Evolutionary conservation across 2,113 vertebrate species (phyloP).

Genomic region (Catharus fuscescens): DNA sequence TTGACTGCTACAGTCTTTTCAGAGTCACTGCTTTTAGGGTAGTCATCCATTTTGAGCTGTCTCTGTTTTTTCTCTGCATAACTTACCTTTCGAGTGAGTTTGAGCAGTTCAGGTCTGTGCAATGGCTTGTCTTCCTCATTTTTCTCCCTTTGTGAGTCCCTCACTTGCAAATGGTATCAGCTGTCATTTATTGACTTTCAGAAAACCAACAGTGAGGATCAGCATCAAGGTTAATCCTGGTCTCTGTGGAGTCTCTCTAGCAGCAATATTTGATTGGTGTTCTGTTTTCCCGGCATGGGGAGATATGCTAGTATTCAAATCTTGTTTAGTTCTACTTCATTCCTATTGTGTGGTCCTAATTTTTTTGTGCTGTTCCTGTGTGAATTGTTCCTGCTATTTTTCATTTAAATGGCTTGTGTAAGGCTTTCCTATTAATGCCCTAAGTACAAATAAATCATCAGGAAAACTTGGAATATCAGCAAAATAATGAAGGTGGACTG

Average conservation of each 20-base stretch:
- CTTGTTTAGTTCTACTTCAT: not conserved
- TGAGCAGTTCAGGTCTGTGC: not conserved
- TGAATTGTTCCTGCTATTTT: constrained; percentile 41
- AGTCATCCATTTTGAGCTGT: not conserved
- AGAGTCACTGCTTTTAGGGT: not conserved
- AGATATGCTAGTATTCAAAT: not conserved
- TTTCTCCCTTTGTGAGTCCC: not conserved
- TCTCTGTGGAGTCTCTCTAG: not conserved
- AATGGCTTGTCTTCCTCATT: not conserved
- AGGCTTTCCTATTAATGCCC: constrained; percentile 27
- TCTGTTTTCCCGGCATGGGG: not conserved
- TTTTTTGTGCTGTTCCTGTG: constrained; percentile 8
- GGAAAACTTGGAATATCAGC: constrained; percentile 13
- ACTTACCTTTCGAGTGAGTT: not conserved
- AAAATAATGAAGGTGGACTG: not conserved
- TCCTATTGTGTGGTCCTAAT: not conserved
- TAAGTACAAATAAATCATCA: constrained; percentile 16
- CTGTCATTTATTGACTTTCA: not conserved
- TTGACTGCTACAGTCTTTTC: not conserved
- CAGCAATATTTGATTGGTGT: not conserved
- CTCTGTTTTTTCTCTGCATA: not conserved
- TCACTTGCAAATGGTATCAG: not conserved
- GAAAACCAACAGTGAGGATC: not conserved
- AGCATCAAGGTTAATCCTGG: constrained; percentile 7
- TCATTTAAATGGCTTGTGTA: constrained; percentile 34